Evolutionary conservation across 2,797 vertebrate genomes (phyloP).

Genomic region (Trachops cirrhosus): DNA sequence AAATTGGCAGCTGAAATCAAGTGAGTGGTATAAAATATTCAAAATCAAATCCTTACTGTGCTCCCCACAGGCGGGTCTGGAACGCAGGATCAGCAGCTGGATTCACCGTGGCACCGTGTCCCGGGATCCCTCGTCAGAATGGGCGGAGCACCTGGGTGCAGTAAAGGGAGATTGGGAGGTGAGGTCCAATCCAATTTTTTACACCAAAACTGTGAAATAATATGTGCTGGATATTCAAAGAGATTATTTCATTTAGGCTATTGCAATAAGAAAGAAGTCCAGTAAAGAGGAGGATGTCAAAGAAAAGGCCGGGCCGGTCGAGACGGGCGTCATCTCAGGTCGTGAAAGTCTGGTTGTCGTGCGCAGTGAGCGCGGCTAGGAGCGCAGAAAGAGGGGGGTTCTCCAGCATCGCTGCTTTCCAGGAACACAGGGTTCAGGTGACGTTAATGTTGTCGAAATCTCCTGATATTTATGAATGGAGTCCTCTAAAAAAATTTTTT

Average conservation of each 20-base stretch:
- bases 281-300: not conserved
- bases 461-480: not conserved
- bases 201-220: not conserved
- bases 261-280: not conserved
- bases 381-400: not conserved
- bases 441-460: not conserved
- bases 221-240: not conserved
- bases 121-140: not conserved
- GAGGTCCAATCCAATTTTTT: not conserved
- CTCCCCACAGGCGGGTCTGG: not conserved
- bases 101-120: rapidly evolving
- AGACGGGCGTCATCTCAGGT: no score
- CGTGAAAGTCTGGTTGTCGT: not conserved
- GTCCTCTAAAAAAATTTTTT: not conserved
- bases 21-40: not conserved
- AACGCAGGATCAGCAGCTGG: not conserved
- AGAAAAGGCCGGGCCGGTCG: not conserved
- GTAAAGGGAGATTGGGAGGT: not conserved
- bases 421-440: not conserved
- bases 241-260: not conserved
- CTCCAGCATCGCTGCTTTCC: not conserved
- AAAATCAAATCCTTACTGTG: not conserved
- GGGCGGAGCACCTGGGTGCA: not conserved
- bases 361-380: not conserved
- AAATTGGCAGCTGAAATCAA: not conserved